phyloP scores from a whole-genome alignment of 35 echinoderm and acorn worm genomes.

The Ophiothrix spiculata region DNA sequence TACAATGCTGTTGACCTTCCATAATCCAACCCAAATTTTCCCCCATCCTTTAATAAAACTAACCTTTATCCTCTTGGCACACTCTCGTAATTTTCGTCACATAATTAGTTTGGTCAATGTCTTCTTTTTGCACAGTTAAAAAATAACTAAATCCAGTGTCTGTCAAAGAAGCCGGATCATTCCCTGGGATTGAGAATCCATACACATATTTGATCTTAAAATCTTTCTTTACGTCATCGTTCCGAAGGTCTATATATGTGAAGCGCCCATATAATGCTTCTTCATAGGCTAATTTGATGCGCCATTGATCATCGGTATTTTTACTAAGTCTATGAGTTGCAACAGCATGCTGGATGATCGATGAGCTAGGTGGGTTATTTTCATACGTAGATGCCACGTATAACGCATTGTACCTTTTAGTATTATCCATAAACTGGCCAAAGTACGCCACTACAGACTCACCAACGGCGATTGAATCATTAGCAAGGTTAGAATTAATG shows the following conservation, averaged over 20 bases:
- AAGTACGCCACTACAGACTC: constrained; percentile 6
- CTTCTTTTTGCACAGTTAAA: constrained; percentile 66
- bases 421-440: not conserved
- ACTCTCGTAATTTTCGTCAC: constrained; percentile 69
- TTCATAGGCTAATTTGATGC: constrained; percentile 65
- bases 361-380: not conserved
- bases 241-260: constrained; percentile 65
- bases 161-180: not conserved
- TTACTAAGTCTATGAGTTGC: constrained; percentile 55
- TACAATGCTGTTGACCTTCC: too few species aligned
- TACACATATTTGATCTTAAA: constrained; percentile 90
- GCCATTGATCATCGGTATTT: constrained; percentile 51
- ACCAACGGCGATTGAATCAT: constrained; percentile 46
- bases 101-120: constrained; percentile 25
- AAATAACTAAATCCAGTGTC: constrained; percentile 77
- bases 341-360: constrained; percentile 66
- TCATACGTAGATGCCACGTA: constrained; percentile 77
- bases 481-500: constrained; percentile 9
- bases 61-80: constrained; percentile 80
- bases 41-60: too few species aligned
- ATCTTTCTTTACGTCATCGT: constrained; percentile 4
- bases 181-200: constrained; percentile 58
- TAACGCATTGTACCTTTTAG: constrained; percentile 6
- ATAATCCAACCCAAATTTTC: not conserved
- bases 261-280: constrained; percentile 29